Evolutionary conservation across 2,797 vertebrate species (phyloP), one percentile per base, ranked within the genome.

Genomic region (Enteromius mattozi): DNA sequence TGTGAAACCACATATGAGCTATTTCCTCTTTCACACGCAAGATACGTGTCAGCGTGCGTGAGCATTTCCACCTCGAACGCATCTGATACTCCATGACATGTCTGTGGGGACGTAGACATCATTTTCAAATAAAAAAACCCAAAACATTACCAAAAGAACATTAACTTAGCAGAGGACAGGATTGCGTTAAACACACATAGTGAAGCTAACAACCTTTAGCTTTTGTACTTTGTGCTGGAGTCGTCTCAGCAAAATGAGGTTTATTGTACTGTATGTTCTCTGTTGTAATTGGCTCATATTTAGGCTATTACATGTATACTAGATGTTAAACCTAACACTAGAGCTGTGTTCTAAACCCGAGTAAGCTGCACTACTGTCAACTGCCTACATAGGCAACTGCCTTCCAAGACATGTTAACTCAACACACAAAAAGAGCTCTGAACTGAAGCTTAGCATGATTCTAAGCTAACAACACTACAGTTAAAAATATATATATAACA

Each of bases 11-110:
- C 78, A 87, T 24, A 79, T 63, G 88, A 51, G 37, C 56, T 49
- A 81, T 78, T 89, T 88, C 87, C 88, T 82, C 86, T 88, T 88
- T 83, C 80, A 81, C 74, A 59, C 17, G 30, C 78, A 63, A 24
- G 37, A 35, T 78, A 42, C 35, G 66, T 35, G 37, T 80, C n/a
- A 69, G 56, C 86, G 71, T 59, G 12, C 21, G 42, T 27, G 33
- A 66, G 35, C 8, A 68, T 78, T 51, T 82, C 61, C 72, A 70
- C 40, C 77, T 45, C 10, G n/a, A 56, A 77, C 1, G 27, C 51
- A 80, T 33, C 30, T 63, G 27, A 80, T 63, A 75, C 75, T 45
- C 66, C 17, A 49, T 76, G 61, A 81, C 69, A 78, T 30, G 45
- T 75, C 70, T 75, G 45, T 75, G 71, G 56, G 3, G 6, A n/a